These are phyloP conservation scores for Eutrigla gurnardus DNA, from an alignment of 2,797 vertebrate species.

Conservation along the genomic window DNA sequence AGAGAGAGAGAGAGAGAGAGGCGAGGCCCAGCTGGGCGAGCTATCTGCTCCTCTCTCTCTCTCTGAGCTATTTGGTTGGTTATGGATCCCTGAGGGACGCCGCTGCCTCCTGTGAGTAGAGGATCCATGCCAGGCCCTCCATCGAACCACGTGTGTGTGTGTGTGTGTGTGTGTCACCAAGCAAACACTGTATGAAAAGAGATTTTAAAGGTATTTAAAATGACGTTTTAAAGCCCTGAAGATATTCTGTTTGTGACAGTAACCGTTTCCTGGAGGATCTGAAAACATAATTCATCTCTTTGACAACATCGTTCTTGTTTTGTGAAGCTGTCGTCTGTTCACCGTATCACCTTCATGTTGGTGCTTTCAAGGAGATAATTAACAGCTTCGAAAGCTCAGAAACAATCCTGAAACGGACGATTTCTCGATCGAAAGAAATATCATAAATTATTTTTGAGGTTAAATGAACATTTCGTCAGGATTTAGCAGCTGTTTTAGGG, in stretches of 20 bases:
- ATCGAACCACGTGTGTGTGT: conserved; percentile 22
- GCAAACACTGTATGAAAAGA: background rate
- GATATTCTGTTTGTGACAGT: background rate
- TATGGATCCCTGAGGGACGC: conserved; percentile 66
- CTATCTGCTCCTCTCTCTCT: conserved; percentile 36
- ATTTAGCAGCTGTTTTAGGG: no score
- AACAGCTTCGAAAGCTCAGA: background rate
- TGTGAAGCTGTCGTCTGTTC: no score
- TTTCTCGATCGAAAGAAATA: no score
- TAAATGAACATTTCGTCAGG: no score
- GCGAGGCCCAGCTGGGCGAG: conserved; percentile 61
- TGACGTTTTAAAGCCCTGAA: no score
- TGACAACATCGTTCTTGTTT: background rate
- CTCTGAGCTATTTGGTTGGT: conserved; percentile 61
- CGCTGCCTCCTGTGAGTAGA: conserved; percentile 64
- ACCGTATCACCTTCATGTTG: no score
- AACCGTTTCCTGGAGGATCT: no score
- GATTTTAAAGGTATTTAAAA: background rate
- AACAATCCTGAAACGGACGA: background rate
- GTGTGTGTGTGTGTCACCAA: conserved; percentile 21
- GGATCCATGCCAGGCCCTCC: conserved; percentile 60
- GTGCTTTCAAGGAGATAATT: background rate
- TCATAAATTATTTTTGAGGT: no score
- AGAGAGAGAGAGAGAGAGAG: conserved; percentile 11
- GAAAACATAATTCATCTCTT: background rate